These are phyloP conservation scores for Synanthedon myopaeformis DNA, from an alignment of 2,888 invertebrate genomes.

Conservation along the genomic window DNA sequence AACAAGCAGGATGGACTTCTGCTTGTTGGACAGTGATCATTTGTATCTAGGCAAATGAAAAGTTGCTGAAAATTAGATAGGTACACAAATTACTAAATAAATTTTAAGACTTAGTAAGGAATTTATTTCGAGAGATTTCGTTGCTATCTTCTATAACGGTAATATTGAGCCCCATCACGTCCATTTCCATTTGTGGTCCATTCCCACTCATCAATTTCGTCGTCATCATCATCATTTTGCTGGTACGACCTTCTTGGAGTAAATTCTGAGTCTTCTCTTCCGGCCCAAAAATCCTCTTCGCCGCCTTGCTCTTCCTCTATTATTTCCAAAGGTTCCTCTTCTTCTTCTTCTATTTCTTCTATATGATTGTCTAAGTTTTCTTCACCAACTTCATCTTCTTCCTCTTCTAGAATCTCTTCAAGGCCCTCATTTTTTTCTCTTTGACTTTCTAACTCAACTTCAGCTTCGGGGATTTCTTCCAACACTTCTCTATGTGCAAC, in stretches of 20 bases:
- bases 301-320: slow-evolving; percentile 28
- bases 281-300: slow-evolving; percentile 44
- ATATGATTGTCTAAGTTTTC: slow-evolving; percentile 47
- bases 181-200: slow-evolving; percentile 35
- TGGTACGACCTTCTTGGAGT: slow-evolving; percentile 25
- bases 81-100: too few relatives aligned
- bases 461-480: slow-evolving; percentile 58
- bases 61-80: too few relatives aligned
- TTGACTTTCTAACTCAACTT: slow-evolving; percentile 52
- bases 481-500: slow-evolving; percentile 55
- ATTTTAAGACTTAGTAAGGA: not conserved
- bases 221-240: slow-evolving; percentile 36
- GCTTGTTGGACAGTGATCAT: too few relatives aligned
- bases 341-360: slow-evolving; percentile 21
- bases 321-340: slow-evolving; percentile 15
- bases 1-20: too few relatives aligned
- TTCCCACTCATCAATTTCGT: slow-evolving; percentile 64
- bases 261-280: slow-evolving; percentile 27
- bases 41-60: too few relatives aligned
- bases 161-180: slow-evolving; percentile 46
- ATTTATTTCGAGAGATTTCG: slow-evolving; percentile 4
- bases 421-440: slow-evolving; percentile 42
- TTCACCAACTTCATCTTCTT: slow-evolving; percentile 41
- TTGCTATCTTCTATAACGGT: slow-evolving; percentile 48
- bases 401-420: slow-evolving; percentile 58